Conservation (phyloP, 2,888 invertebrate species). For the Sipunculus nudus region DNA sequence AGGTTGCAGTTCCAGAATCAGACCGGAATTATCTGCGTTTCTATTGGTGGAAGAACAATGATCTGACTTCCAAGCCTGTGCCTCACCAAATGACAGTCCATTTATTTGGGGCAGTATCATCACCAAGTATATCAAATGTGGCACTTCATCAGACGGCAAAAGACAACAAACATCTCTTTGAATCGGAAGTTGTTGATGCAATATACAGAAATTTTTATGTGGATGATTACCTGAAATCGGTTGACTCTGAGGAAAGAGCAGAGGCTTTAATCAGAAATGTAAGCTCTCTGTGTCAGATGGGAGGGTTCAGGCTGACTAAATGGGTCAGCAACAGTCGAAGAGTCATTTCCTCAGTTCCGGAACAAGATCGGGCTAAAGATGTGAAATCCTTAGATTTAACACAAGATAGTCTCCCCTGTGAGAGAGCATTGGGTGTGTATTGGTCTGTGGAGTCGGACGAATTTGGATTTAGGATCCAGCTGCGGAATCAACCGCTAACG, state of each 20-base stretch:
- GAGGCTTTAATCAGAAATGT: not conserved
- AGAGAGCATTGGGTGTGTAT: conserved; percentile 22
- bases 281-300: too few relatives aligned
- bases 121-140: conserved; percentile 22
- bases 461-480: conserved; percentile 25
- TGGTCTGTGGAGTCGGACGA: conserved; percentile 28
- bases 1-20: conserved; percentile 19
- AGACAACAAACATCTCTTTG: too few relatives aligned
- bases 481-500: conserved; percentile 26
- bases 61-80: conserved; percentile 1
- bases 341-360: not conserved
- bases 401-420: not conserved
- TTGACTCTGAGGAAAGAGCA: conserved; percentile 1
- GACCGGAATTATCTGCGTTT: conserved; percentile 31
- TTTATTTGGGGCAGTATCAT: conserved; percentile 33
- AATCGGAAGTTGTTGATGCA: conserved; percentile 6
- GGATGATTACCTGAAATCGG: conserved; percentile 26
- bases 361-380: not conserved
- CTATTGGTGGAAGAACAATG: conserved; percentile 27
- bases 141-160: too few relatives aligned
- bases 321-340: conserved; percentile 1
- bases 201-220: conserved; percentile 26
- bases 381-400: too few relatives aligned
- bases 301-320: conserved; percentile 20
- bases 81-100: conserved; percentile 19